phyloP scores from a whole-genome alignment of 1,140 invertebrate species.

The Drosophila aff. region DNA sequence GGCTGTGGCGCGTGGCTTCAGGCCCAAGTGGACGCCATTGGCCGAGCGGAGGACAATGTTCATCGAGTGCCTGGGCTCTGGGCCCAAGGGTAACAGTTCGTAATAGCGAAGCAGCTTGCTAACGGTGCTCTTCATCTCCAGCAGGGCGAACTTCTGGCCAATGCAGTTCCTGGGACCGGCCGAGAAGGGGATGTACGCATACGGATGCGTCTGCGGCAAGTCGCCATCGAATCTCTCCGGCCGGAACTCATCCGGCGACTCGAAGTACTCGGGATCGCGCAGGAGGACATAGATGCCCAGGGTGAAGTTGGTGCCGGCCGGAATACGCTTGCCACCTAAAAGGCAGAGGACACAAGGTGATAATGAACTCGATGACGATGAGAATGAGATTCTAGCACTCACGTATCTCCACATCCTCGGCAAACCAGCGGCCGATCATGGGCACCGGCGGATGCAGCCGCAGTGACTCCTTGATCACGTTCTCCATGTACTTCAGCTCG shows the following conservation, averaged over 20 bases:
- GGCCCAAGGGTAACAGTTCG: slow-evolving; percentile 71
- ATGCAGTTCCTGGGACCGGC: slow-evolving; percentile 88
- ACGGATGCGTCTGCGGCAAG: slow-evolving; percentile 85
- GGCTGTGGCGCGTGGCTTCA: slow-evolving; percentile 24
- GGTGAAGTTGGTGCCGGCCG: slow-evolving; percentile 80
- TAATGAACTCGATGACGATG: too few species aligned
- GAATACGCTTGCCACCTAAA: slow-evolving; percentile 82
- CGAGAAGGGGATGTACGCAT: slow-evolving; percentile 88
- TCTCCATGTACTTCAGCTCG: slow-evolving; percentile 85
- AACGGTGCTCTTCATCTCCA: slow-evolving; percentile 89
- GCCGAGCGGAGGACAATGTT: slow-evolving; percentile 67
- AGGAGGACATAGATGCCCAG: slow-evolving; percentile 86
- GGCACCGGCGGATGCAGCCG: slow-evolving; percentile 89
- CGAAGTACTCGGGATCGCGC: slow-evolving; percentile 86
- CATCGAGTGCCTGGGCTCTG: slow-evolving; percentile 45
- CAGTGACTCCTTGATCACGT: slow-evolving; percentile 88
- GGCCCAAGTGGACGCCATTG: slow-evolving; percentile 65
- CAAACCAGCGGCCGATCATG: slow-evolving; percentile 87
- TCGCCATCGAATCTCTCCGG: slow-evolving; percentile 88
- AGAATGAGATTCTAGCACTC: neutral
- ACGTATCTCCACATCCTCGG: slow-evolving; percentile 85
- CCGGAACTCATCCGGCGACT: slow-evolving; percentile 87
- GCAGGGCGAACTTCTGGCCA: slow-evolving; percentile 92
- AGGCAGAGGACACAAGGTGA: neutral
- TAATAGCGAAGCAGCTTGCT: slow-evolving; percentile 82